A percentile compares a stretch with the other conserved stretches of the same genome.
These are phyloP conservation scores for Monoplex corrugatus DNA, from an alignment of 2,888 invertebrate genomes.

Conservation along the genomic window DNA sequence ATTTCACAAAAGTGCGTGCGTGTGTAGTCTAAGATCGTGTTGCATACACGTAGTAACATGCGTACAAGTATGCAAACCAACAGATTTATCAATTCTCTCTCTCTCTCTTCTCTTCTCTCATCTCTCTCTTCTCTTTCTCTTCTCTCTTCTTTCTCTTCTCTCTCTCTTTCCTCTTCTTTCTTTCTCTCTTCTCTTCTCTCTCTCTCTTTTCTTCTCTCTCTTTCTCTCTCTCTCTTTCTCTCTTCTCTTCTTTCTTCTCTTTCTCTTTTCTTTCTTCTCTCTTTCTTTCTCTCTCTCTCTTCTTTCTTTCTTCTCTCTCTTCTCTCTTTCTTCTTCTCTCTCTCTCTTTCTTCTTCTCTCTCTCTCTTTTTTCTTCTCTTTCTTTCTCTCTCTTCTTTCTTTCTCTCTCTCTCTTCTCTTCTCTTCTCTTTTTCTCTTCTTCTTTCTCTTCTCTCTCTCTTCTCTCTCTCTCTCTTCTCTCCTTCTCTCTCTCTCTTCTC, in stretches of 20 bases:
- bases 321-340: neutral
- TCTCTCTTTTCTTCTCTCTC: neutral
- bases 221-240: neutral
- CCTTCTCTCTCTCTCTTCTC: neutral
- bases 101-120: neutral
- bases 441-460: neutral
- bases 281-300: neutral
- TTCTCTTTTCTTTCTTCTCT: neutral
- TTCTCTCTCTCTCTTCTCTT: neutral
- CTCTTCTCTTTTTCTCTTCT: neutral
- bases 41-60: too few relatives aligned
- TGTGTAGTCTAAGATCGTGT: too few relatives aligned
- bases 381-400: neutral
- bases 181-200: neutral
- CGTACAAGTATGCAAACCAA: too few relatives aligned
- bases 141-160: neutral
- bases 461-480: neutral
- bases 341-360: neutral
- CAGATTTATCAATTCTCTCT: too few relatives aligned
- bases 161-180: neutral
- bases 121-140: too few relatives aligned
- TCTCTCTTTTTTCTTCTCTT: neutral
- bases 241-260: neutral
- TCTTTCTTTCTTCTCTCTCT: neutral
- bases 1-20: too few relatives aligned